Evolutionary conservation across 2,888 invertebrate species (phyloP).

Genomic region (Noctuana brunneofusca): DNA sequence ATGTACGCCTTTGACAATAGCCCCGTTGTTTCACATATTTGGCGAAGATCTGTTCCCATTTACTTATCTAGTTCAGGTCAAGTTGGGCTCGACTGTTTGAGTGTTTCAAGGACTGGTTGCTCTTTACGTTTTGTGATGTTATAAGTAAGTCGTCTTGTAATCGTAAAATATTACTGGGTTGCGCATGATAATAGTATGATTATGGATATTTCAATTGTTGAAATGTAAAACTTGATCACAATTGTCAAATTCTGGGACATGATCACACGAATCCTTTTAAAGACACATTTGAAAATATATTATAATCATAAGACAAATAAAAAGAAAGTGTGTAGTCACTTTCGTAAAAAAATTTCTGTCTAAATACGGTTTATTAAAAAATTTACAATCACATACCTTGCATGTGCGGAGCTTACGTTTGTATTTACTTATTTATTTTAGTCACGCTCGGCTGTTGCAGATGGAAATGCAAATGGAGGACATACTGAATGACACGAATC

Average conservation of each 20-base stretch:
- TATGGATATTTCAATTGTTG: background rate
- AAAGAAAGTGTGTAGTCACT: too few species aligned
- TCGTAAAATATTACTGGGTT: background rate
- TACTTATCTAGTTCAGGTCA: slow-evolving; percentile 30
- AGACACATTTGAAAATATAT: background rate
- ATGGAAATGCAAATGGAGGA: slow-evolving; percentile 24
- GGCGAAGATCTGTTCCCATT: slow-evolving; percentile 19
- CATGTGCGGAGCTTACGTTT: slow-evolving; percentile 17
- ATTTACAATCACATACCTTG: slow-evolving; percentile 6
- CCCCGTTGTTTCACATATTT: slow-evolving; percentile 21
- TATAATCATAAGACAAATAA: slow-evolving; percentile 12
- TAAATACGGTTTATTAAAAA: slow-evolving; percentile 12
- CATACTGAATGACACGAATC: slow-evolving; percentile 16
- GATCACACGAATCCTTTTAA: too few species aligned
- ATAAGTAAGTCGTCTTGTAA: too few species aligned
- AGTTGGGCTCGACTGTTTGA: slow-evolving; percentile 9
- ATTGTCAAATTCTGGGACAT: too few species aligned
- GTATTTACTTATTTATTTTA: slow-evolving; percentile 25
- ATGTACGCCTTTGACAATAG: slow-evolving; percentile 22
- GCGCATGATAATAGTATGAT: background rate
- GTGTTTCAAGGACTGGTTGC: slow-evolving; percentile 20
- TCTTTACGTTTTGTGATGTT: slow-evolving; percentile 9
- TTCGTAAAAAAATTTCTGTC: too few species aligned
- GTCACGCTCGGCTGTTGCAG: slow-evolving; percentile 12
- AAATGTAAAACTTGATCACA: too few species aligned